These are phyloP conservation scores for Masnerella sp. DNA, from an alignment of 2,888 invertebrate genomes.

Conservation along the genomic window DNA sequence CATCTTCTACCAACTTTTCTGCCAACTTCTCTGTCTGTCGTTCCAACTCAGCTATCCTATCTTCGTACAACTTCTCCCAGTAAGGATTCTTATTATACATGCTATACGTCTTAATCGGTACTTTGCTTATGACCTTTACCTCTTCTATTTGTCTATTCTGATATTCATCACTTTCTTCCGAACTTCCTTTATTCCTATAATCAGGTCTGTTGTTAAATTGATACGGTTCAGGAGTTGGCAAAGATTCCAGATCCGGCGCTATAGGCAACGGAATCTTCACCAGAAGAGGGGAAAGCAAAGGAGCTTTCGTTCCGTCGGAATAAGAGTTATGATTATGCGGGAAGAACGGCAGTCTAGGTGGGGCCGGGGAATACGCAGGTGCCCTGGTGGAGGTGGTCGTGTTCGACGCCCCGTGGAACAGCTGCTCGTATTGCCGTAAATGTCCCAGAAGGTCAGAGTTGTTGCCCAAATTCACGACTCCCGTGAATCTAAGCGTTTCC, in stretches of 20 bases:
- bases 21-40: conserved; percentile 64
- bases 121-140: conserved; percentile 63
- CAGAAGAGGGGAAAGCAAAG: conserved; percentile 65
- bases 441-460: conserved; percentile 69
- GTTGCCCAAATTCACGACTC: conserved; percentile 74
- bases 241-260: conserved; percentile 66
- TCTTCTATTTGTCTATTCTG: no score
- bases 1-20: conserved; percentile 57
- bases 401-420: conserved; percentile 68
- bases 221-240: conserved; percentile 1
- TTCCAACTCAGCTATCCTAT: conserved; percentile 61
- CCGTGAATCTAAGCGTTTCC: conserved; percentile 73
- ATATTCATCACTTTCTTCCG: conserved; percentile 65
- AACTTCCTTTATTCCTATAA: conserved; percentile 63
- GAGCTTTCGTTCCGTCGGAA: conserved; percentile 36
- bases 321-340: conserved; percentile 20
- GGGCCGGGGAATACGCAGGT: conserved; percentile 33
- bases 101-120: conserved; percentile 40
- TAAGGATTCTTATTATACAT: conserved; percentile 62
- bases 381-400: conserved; percentile 16
- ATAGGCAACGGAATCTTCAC: conserved; percentile 73
- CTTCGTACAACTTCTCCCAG: conserved; percentile 66
- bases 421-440: conserved; percentile 70
- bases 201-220: conserved; percentile 30
- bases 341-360: conserved; percentile 42